Base-by-base conservation (phyloP, 2,888 invertebrate genomes). In the Phortica okadai region DNA sequence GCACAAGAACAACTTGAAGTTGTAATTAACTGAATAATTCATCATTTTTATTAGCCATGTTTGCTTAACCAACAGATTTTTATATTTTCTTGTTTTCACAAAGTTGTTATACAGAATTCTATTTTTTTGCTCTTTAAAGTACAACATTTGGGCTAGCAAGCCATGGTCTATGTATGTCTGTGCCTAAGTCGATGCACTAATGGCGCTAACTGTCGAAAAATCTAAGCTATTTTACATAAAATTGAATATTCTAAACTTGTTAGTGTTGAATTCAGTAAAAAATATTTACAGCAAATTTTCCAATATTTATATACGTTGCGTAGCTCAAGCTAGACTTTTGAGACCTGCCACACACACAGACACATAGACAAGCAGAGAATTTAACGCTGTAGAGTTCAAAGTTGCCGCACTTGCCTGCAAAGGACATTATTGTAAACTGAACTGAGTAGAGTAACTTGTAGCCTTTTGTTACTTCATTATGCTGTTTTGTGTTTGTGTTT, bases 401-500 rank as follows among this genome's bases (percentile, higher is more conserved):
- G 62, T 62, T 62, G 62, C 62, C 62, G 62, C 62, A 62, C 62
- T 25, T 62, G 16, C 25, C 33, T n/a, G 16, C 25, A 11, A 62
- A 25, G 62, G 62, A 62, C 62, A 62, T 33, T 5, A 33, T 7
- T 62, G 25, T 21, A 25, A 62, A 25, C 25, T 16, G 62, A 62
- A 11, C 62, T 25, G 62, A 7, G 16, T 21, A 59, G 8, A 59
- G 59, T 21, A 16, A 62, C 45, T 70, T 72, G 25, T 72, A 54
- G 70, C 70, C 70, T 33, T 72, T 72, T 72, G 54, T 72, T 72
- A 72, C 70, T 72, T 72, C 70, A 72, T 72, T 72, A 72, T 72
- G n/a, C 56, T 45, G 25, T 25, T 66, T n/a, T 74, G 70, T 41
- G 74, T 78, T 67, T 58, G 77, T 67, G 74, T 75, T 50, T 76